Evolutionary conservation across 2,113 vertebrate species (phyloP).

Genomic region (Guaruba guarouba): DNA sequence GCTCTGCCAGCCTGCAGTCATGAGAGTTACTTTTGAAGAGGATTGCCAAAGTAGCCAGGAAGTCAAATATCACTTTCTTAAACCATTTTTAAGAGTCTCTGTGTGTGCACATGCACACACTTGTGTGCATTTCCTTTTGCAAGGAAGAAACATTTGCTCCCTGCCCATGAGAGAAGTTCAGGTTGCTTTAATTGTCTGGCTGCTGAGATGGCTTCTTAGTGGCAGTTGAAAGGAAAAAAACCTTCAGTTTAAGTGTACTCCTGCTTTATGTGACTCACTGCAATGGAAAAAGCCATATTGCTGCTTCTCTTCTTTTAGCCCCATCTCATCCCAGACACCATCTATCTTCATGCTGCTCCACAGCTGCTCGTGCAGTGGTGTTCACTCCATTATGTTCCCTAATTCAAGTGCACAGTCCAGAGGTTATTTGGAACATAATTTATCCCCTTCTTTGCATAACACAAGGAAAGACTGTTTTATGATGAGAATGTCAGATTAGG

Average conservation of each 20-base stretch:
- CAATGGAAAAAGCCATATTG: not conserved
- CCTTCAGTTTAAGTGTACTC: not conserved
- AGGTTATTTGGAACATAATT: not conserved
- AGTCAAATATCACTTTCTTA: constrained; percentile 29
- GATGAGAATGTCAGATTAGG: not conserved
- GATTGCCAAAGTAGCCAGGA: constrained; percentile 35
- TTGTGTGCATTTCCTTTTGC: not conserved
- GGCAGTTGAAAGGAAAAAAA: not conserved
- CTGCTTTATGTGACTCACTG: not conserved
- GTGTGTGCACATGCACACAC: not conserved
- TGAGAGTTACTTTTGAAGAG: constrained; percentile 41
- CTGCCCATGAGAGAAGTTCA: not conserved
- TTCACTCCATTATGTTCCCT: not conserved
- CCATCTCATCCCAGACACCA: not conserved
- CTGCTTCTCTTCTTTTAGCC: not conserved
- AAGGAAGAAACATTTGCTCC: not conserved
- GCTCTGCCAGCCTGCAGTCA: constrained; percentile 54
- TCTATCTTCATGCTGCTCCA: not conserved
- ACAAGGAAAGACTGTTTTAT: not conserved
- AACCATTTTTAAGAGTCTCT: not conserved
- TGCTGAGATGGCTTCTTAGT: not conserved
- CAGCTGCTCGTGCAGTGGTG: rapidly evolving
- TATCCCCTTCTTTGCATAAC: not conserved
- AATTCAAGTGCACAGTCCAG: not conserved
- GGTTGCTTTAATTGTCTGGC: not conserved